Evolutionary conservation across 2,888 invertebrate species (phyloP).

Genomic region (Cataglyphis albicans): DNA sequence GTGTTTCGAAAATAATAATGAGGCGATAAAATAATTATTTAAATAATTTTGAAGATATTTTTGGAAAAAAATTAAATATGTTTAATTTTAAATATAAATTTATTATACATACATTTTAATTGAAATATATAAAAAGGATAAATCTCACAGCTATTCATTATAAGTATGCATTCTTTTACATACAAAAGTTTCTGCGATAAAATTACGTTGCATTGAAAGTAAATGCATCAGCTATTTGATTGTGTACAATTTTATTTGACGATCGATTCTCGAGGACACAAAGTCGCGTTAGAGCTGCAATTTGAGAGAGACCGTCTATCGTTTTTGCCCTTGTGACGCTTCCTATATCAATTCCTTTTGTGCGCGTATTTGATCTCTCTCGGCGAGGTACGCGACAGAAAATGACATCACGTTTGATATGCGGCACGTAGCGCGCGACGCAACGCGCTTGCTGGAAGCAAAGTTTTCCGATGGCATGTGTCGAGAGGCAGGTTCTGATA

Average conservation of each 20-base stretch:
- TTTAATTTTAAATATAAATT: background rate
- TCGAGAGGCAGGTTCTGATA: conserved; percentile 64
- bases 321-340: conserved; percentile 47
- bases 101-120: background rate
- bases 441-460: conserved; percentile 53
- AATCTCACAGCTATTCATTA: background rate
- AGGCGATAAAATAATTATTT: background rate
- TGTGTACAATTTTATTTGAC: background rate
- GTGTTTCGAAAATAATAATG: background rate
- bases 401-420: conserved; percentile 72
- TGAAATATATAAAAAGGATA: background rate
- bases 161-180: conserved; percentile 13
- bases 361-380: conserved; percentile 28
- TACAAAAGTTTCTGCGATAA: conserved; percentile 8
- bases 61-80: background rate
- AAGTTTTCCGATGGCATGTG: conserved; percentile 70
- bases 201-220: background rate
- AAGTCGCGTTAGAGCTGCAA: conserved; percentile 26
- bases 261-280: background rate
- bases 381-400: conserved; percentile 52
- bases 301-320: conserved; percentile 34
- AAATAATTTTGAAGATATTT: background rate
- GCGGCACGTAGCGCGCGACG: conserved; percentile 62
- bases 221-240: conserved; percentile 23
- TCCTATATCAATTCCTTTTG: conserved; percentile 40